These are phyloP conservation scores for Eilema caniola DNA, from an alignment of 2,888 invertebrate species.

Conservation along the genomic window DNA sequence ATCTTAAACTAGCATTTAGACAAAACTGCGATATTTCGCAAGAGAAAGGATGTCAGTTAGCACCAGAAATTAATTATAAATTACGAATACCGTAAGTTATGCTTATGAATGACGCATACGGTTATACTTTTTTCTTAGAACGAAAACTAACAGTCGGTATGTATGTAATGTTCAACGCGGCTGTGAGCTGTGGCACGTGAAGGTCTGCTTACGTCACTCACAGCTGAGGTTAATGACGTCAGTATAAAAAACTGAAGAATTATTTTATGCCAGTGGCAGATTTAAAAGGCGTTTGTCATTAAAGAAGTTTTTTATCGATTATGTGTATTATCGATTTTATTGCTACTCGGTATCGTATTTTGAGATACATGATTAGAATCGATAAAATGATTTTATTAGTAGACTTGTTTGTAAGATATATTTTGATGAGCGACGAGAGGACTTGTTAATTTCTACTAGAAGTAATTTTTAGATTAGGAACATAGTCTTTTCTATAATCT, in stretches of 20 bases:
- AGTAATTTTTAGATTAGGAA: background rate
- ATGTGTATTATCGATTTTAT: background rate
- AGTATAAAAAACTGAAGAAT: constrained; percentile 10
- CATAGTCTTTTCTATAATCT: too few relatives aligned
- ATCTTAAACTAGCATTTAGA: constrained; percentile 18
- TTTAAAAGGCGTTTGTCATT: constrained; percentile 2
- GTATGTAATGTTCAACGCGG: constrained; percentile 11
- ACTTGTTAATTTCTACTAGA: background rate
- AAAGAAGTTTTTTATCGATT: constrained; percentile 5
- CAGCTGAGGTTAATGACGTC: constrained; percentile 24
- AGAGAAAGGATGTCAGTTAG: constrained; percentile 50
- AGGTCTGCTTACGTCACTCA: constrained; percentile 25
- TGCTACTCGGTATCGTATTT: background rate
- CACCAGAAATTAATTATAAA: constrained; percentile 38
- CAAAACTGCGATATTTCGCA: constrained; percentile 31
- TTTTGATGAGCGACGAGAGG: background rate
- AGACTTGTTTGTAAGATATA: background rate
- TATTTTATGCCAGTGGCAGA: constrained; percentile 7
- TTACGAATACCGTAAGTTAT: constrained; percentile 43
- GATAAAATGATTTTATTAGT: background rate
- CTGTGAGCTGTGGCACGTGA: constrained; percentile 11
- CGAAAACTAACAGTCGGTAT: constrained; percentile 29
- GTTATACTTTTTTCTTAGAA: constrained; percentile 32
- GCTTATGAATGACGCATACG: constrained; percentile 35
- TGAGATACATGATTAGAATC: background rate